Evolutionary conservation across 1,140 invertebrate genomes (phyloP), one percentile per base, ranked within the genome.

Genomic region (Muscidifurax raptorellus): DNA sequence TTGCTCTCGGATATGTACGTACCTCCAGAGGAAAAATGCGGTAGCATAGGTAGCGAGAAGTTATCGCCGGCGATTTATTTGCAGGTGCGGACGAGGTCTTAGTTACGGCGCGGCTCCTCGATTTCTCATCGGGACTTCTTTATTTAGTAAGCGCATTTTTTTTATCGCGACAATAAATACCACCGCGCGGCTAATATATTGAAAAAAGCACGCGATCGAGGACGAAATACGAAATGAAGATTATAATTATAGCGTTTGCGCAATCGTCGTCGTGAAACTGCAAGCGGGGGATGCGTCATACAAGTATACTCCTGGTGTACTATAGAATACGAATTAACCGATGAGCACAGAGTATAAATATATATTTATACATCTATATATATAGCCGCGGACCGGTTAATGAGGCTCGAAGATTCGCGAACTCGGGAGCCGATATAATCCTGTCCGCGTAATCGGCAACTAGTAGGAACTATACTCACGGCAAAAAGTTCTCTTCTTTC

Each of bases 401-500:
- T 67, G 44, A 82, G 32, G 47, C 40, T 30, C 59, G 74, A 15
- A 12, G 66, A 32, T 78, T 72, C 36, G 32, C 79, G 59, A 79
- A 78, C 66, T 74, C 79, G 66, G 40, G 44, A 83, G 76, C 81
- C 82, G 85, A 87, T 85, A 84, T 87, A 86, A 89, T 91, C 88
- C 82, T 71, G 69, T 85, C 72, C 79, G 82, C 78, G 85, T 88
- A 86, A 88, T 89, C 86, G 83, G 81, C 67, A 88, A 88, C 86
- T 82, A 88, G 87, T 88, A 85, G 86, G 86, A 80, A 84, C 86
- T 86, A 82, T 67, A 85, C 85, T 78, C 86, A 25, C 30, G 76
- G 87, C 28, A 32, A 74, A 74, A 76, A 40, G 28, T 27, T 79
- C 13, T 30, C 81, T 67, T 47, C 32, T 67, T 47, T 78, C 44